Conservation (phyloP, 2,113 vertebrate genomes). For the Arizona elegans region DNA sequence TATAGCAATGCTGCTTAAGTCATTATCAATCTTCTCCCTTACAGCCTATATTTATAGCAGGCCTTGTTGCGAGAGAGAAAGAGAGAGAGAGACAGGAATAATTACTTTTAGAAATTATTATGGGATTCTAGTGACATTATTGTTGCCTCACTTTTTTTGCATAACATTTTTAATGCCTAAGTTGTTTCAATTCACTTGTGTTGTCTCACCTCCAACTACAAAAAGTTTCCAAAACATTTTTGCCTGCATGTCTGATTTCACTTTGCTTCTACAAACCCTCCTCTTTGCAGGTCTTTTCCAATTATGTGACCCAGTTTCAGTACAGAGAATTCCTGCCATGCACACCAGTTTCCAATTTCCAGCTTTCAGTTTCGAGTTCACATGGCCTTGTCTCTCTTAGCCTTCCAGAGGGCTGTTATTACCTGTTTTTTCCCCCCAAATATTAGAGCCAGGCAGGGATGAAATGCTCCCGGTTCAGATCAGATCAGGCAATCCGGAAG, state of each 20-base stretch:
- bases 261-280: conserved; percentile 7
- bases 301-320: background rate
- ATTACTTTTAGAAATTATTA: background rate
- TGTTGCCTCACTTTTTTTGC: background rate
- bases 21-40: too few relatives aligned
- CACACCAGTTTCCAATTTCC: conserved; percentile 6
- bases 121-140: background rate
- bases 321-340: background rate
- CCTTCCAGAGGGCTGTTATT: background rate
- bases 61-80: too few relatives aligned
- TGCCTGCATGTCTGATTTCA: conserved; percentile 9
- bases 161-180: background rate
- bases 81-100: background rate
- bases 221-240: background rate
- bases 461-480: too few relatives aligned
- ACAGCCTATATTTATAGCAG: too few relatives aligned
- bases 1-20: too few relatives aligned
- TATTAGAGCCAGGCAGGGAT: background rate
- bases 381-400: background rate
- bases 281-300: conserved; percentile 25
- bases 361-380: conserved; percentile 9
- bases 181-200: background rate
- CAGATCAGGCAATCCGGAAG: too few relatives aligned
- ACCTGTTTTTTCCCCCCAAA: background rate
- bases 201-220: background rate